Evolutionary conservation across 1,140 invertebrate species (phyloP), one percentile per base, ranked within the genome.

Genomic region (Trinorchestia longiramus): DNA sequence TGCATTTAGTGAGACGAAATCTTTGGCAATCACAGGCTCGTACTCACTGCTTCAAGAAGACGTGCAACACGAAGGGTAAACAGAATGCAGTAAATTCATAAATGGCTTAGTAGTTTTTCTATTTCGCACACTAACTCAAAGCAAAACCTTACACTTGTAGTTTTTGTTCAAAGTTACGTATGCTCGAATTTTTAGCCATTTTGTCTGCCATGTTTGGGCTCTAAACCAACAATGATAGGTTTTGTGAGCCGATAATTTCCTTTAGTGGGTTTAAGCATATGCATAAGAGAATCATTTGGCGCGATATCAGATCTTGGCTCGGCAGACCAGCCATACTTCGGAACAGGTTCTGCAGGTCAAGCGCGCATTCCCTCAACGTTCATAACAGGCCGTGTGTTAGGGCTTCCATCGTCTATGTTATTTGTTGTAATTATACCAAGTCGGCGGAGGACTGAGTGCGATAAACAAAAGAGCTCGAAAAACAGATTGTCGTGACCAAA

Each of bases 391-490:
- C 43, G 43, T 45, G 92, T 47, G 43, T 94, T 94, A 94, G 40
- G 92, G 92, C 92, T 94, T 94, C 92, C 92, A 45, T 94, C 92
- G 43, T 43, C 43, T 94, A 43, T 94, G 92, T 94, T 94, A 94
- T 94, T 94, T 94, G 92, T 94, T 94, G 92, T 94, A 94, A 94
- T 94, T 94, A 94, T 94, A 94, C 44, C 92, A 94, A 94, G 92
- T 94, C 92, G 43, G 92, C 40, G 92, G 43, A 47, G 92, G 92
- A 94, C 92, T 94, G 41, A 43, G 43, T 94, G 92, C 40, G 92
- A 94, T 94, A 45, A 94, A 94, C 92, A 94, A 94, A 94, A 47
- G 43, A 40, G 44, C 44, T 94, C 88, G 88, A 47, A 94, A 94
- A 94, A 94, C 92, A 94, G 44, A 94, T 94, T 47, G 92, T 94